Base-by-base conservation (phyloP, 2,888 invertebrate species). In the Cylindroiulus punctatus region DNA sequence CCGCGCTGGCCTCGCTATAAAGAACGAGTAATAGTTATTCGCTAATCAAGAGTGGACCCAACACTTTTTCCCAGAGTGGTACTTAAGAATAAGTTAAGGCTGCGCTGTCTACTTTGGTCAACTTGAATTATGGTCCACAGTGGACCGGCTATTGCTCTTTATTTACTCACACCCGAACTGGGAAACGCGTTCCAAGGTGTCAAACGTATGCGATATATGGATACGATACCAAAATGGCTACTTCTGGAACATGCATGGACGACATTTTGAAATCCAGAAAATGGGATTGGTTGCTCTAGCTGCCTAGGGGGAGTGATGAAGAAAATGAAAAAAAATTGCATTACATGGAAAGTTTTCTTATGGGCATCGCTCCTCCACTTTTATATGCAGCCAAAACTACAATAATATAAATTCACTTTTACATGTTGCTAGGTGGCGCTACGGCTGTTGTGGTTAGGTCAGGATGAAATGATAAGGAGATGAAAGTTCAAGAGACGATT, bases 51-150 rank as follows among this genome's bases (percentile, higher is more conserved):
- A 83, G 44, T 83, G 83, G 40, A 44, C 83, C 42, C 44, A 76
- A 76, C 76, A 76, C 76, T 76, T 76, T 83, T 83, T 85, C 85
- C 85, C 85, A 85, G 57, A 85, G 85, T 85, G 85, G 65, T 85
- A 85, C 85, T 85, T 85, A 85, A 85, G 85, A 85, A 85, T 85
- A 85, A 85, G 85, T 85, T 85, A 85, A 40, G 57, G 57, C 85
- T 22, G 12, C 85, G 40, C 83, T 83, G 83, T 83, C 83, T 44
- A 83, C 83, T 42, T 83, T 83, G 83, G 83, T 83, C 83, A 83
- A 83, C 83, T 83, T 83, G 83, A 83, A 40, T 83, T 83, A 83
- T 83, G 40, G 83, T 40, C 40, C 83, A 83, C 83, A n/a, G 44
- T 83, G 83, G 83, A 83, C 83, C 22, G 44, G 36, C 83, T 44